phyloP scores from a whole-genome alignment of 2,888 invertebrate genomes.

The Gymnoscelis rufifasciata region DNA sequence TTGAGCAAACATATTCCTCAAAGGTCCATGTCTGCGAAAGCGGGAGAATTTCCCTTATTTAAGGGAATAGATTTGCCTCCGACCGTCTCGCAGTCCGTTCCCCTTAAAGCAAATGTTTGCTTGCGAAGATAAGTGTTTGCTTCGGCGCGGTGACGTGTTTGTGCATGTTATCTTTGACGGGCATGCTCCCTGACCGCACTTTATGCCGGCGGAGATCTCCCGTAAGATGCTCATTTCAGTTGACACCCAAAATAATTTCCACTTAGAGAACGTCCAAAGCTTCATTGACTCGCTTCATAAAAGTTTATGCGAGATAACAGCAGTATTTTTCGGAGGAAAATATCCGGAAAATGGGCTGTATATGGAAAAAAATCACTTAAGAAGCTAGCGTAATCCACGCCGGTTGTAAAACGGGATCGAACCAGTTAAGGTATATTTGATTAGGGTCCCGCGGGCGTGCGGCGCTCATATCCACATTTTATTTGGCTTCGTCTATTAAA shows the following conservation, averaged over 20 bases:
- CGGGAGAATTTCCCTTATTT: slow-evolving; percentile 11
- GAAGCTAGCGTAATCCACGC: slow-evolving; percentile 47
- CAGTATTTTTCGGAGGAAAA: slow-evolving; percentile 21
- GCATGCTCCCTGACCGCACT: slow-evolving; percentile 24
- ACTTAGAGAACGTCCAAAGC: slow-evolving; percentile 11
- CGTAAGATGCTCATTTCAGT: slow-evolving; percentile 14
- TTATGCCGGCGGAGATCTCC: slow-evolving; percentile 11
- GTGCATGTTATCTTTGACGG: slow-evolving; percentile 25
- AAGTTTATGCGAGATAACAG: slow-evolving; percentile 18
- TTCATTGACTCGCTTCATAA: slow-evolving; percentile 20
- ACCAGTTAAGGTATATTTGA: slow-evolving; percentile 67
- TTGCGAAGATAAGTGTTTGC: slow-evolving; percentile 24
- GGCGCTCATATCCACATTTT: slow-evolving; percentile 56
- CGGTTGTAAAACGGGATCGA: slow-evolving; percentile 53
- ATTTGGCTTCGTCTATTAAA: slow-evolving; percentile 60
- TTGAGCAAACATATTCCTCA: background rate
- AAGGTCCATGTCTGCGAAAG: background rate
- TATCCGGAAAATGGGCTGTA: slow-evolving; percentile 19
- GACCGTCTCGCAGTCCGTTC: slow-evolving; percentile 15
- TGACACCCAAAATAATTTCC: slow-evolving; percentile 14
- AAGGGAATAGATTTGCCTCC: slow-evolving; percentile 22
- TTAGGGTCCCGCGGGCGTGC: slow-evolving; percentile 49
- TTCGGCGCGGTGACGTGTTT: slow-evolving; percentile 20
- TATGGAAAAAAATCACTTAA: slow-evolving; percentile 47
- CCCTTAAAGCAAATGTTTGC: slow-evolving; percentile 24